These are phyloP conservation scores for Dryobotodes eremita DNA, from an alignment of 2,888 invertebrate genomes.

Conservation along the genomic window DNA sequence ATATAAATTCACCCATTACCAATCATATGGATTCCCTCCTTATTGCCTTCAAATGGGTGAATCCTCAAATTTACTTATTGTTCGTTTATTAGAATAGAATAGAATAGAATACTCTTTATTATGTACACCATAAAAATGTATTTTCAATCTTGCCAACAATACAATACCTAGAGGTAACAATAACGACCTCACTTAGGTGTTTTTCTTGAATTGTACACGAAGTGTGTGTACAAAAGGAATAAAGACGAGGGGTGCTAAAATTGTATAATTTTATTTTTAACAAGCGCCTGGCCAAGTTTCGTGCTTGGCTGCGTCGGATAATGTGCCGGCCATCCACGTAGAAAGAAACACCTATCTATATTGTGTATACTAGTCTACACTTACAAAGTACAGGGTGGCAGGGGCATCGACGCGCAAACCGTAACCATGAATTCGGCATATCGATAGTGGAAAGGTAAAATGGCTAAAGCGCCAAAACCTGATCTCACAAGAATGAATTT, in stretches of 20 bases:
- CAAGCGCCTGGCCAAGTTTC: conserved; percentile 81
- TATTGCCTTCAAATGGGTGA: too few relatives aligned
- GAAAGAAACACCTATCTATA: conserved; percentile 78
- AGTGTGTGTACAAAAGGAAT: conserved; percentile 68
- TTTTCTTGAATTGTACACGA: conserved; percentile 62
- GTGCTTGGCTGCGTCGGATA: conserved; percentile 83
- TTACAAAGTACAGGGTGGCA: neutral
- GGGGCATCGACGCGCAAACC: too few relatives aligned
- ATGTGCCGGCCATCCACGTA: conserved; percentile 80
- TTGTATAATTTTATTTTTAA: conserved; percentile 87
- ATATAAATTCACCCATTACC: neutral
- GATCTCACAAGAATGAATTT: too few relatives aligned
- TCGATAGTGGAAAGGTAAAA: too few relatives aligned
- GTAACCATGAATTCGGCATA: neutral
- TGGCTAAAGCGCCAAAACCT: too few relatives aligned
- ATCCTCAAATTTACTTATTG: conserved; percentile 40
- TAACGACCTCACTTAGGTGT: conserved; percentile 41
- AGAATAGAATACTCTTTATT: too few relatives aligned
- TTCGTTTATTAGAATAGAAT: conserved; percentile 26
- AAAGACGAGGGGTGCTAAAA: conserved; percentile 77
- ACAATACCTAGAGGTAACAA: conserved; percentile 54
- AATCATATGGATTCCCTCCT: neutral
- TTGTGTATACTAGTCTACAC: conserved; percentile 42
- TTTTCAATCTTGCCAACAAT: conserved; percentile 54
- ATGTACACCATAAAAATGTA: neutral